Evolutionary conservation across 2,113 vertebrate species (phyloP).

Genomic region (Mastomys natalensis): DNA sequence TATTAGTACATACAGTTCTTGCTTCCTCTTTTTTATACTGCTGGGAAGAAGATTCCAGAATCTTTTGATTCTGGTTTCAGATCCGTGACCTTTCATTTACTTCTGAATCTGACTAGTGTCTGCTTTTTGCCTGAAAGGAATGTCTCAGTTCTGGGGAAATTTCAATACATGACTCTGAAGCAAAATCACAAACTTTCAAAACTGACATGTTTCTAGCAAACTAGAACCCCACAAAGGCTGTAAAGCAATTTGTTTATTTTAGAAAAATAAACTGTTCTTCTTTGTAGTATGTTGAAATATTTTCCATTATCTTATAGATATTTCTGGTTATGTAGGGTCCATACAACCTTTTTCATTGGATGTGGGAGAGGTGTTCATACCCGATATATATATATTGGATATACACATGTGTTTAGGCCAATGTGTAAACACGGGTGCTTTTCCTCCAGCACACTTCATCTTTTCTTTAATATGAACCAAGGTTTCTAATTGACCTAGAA

Average conservation of each 20-base stretch:
- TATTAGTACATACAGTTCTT: not conserved
- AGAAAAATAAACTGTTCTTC: not conserved
- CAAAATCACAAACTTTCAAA: not conserved
- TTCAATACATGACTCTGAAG: not conserved
- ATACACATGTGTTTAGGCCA: not conserved
- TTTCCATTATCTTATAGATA: not conserved
- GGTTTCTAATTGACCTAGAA: not conserved
- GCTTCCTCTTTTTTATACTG: not conserved
- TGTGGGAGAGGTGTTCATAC: not conserved
- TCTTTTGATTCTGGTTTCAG: not conserved
- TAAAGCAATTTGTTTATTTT: not conserved
- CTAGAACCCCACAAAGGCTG: accelerated
- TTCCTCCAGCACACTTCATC: not conserved
- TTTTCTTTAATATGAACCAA: not conserved
- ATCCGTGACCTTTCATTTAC: not conserved
- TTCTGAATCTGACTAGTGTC: not conserved
- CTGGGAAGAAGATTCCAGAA: not conserved
- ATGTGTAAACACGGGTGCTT: not conserved
- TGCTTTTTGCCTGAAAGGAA: not conserved
- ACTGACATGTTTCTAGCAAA: not conserved
- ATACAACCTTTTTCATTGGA: not conserved
- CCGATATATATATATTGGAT: not conserved
- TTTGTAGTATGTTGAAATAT: not conserved
- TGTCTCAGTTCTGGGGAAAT: not conserved
- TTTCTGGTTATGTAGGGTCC: not conserved